Evolutionary conservation across 2,113 vertebrate species (phyloP), one percentile per base, ranked within the genome.

Genomic region (Ifrita kowaldi): DNA sequence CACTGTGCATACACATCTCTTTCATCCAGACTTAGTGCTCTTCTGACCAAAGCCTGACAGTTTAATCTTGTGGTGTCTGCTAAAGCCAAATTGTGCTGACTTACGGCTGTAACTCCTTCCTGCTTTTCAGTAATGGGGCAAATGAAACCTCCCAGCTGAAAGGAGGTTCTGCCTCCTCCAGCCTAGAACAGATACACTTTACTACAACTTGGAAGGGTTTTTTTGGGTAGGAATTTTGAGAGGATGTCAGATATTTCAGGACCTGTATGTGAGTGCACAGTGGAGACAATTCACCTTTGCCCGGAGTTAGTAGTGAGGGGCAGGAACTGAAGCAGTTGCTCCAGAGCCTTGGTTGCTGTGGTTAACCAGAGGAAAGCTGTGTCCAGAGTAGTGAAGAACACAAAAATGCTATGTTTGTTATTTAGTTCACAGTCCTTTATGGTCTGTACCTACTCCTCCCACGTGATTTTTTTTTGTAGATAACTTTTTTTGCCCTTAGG

Each of bases 251-350:
- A 3, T 78, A 28, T 78, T 86, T 68, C 30, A 37, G 32, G 39
- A 78, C 22, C 14, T 62, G 16, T 44, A 18, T 1, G 0, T 3
- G 6, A 50, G 30, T 39, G 39, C 4, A 3, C 10, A 27, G 8
- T 57, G 23, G 46, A 80, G 33, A 42, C 26, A 57, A 32, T 50
- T 84, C 21, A 42, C 3, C n/a, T 81, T 69, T 42, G 74, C 53
- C 47, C 23, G 8, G 16, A n/a, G n/a, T 33, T 67, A 12, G 18
- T 23, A 46, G 42, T 6, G 26, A 18, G 37, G 6, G 32, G 42
- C 24, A 93, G 50, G 39, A 90, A 12, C 47, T 37, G 18, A 75
- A 79, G 10, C 63, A 30, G 19, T 56, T 0, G 0, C 23, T 81
- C 6, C 52, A 60, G 20, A 50, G 10, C 20, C 4, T 65, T 1